Conservation (phyloP, 2,797 vertebrate genomes). For the Iguana delicatissima region DNA sequence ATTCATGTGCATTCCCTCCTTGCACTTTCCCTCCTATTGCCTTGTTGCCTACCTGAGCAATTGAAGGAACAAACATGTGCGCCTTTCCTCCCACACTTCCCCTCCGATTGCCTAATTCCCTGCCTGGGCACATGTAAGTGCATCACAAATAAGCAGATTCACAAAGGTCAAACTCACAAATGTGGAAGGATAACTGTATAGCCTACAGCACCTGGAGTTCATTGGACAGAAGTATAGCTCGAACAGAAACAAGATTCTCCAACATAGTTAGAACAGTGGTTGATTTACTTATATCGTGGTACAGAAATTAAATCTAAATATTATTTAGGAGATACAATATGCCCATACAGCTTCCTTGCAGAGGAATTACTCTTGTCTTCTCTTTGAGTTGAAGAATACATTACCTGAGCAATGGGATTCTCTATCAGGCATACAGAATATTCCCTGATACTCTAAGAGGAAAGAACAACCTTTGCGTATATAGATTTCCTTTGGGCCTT, state of each 20-base stretch:
- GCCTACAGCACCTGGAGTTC: too few relatives aligned
- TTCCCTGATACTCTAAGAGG: not conserved
- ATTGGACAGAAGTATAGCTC: not conserved
- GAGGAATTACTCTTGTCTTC: too few relatives aligned
- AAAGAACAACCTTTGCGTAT: not conserved
- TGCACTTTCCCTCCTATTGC: too few relatives aligned
- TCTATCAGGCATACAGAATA: not conserved
- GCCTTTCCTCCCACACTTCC: too few relatives aligned
- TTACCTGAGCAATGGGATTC: not conserved
- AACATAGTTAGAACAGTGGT: not conserved
- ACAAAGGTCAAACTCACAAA: too few relatives aligned
- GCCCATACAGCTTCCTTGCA: not conserved
- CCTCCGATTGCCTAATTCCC: too few relatives aligned
- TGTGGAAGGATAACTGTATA: too few relatives aligned
- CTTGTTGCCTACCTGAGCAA: too few relatives aligned
- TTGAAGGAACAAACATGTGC: too few relatives aligned
- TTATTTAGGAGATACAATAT: not conserved
- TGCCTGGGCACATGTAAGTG: too few relatives aligned
- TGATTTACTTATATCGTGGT: not conserved
- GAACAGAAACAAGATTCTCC: not conserved
- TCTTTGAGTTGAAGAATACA: not conserved
- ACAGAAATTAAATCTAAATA: not conserved
- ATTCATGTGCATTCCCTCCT: too few relatives aligned
- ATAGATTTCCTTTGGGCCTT: not conserved
- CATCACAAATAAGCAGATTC: too few relatives aligned